Base-by-base conservation (phyloP, 2,888 invertebrate genomes). In the Stenolophus ochropezus region DNA sequence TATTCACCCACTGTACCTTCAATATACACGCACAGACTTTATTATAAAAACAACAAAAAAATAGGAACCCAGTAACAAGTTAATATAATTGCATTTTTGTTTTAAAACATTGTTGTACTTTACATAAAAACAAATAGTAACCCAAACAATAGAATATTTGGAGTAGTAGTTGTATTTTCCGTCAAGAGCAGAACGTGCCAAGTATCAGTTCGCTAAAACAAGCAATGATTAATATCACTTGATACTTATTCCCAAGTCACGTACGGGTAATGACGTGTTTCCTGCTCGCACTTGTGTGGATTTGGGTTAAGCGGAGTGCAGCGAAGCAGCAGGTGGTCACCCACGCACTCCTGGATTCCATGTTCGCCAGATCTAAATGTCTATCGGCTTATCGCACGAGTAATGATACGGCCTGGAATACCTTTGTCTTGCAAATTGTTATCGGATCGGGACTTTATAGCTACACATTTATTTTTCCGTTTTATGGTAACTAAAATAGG, bases 331-430 rank as follows among this genome's bases (percentile, higher is more conserved):
- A 42, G 33, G 33, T 42, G 33, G 33, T 42, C 33, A 11, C 33
- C 33, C 33, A 42, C 33, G 33, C 33, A 42, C 6, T 42, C 33
- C 11, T 11, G 11, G 33, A 61, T 61, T 11, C 61, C 25, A 23
- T 61, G 61, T 23, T 61, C 21, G 5, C 14, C 0, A 61, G 61
- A 61, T 61, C 61, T 61, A 61, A 20, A 20, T 61, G 61, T 21
- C 61, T 61, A 61, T 61, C 61, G 25, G 23, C 23, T 21, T 61
- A 61, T 61, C 61, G 20, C 21, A n/a, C 14, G 25, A 61, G 25
- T 61, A 61, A 61, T 25, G 61, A 25, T 23, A 23, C 21, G 21
- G 14, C 4, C 16, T 14, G 25, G n/a, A 61, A 61, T 61, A 61
- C 23, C 25, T 42, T 42, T 42, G 33, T 42, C 33, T 42, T 42